phyloP scores from a whole-genome alignment of 2,888 invertebrate genomes.

The Asteroscopus sphinx region DNA sequence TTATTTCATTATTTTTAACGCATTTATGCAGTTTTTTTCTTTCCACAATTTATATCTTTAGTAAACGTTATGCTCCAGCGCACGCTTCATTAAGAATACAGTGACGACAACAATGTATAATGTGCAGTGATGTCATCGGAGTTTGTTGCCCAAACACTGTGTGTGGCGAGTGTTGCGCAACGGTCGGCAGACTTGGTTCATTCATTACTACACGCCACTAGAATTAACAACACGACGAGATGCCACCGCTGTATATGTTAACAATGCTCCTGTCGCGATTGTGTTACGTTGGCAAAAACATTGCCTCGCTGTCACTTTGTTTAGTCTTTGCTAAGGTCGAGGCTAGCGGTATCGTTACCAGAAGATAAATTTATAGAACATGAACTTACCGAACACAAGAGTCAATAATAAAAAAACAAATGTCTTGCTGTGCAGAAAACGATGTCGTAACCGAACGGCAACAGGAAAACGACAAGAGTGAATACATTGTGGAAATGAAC shows the following conservation, averaged over 20 bases:
- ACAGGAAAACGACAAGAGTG: conserved; percentile 30
- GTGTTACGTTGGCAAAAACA: conserved; percentile 36
- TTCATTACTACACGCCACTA: conserved; percentile 24
- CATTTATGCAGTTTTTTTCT: too few relatives aligned
- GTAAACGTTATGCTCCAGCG: conserved; percentile 8
- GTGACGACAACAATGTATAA: conserved; percentile 25
- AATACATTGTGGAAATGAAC: conserved; percentile 15
- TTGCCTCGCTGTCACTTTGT: conserved; percentile 29
- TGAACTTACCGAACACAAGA: conserved; percentile 1
- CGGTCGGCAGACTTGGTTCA: conserved; percentile 34
- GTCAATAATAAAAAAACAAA: conserved; percentile 8
- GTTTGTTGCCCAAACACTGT: conserved; percentile 20
- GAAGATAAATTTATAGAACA: conserved; percentile 1
- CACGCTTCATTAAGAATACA: conserved; percentile 12
- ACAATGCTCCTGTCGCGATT: conserved; percentile 47
- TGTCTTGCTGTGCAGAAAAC: conserved; percentile 1
- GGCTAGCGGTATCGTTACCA: conserved; percentile 14
- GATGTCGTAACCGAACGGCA: conserved; percentile 12
- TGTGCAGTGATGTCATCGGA: conserved; percentile 34
- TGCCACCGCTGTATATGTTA: conserved; percentile 27
- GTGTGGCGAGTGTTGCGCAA: conserved; percentile 31
- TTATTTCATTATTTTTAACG: too few relatives aligned
- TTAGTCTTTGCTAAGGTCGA: conserved; percentile 41
- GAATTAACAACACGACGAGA: conserved; percentile 24
- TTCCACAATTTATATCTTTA: too few relatives aligned